These are phyloP conservation scores for Calliphora vomitoria DNA, from an alignment of 2,888 invertebrate species.

Conservation along the genomic window DNA sequence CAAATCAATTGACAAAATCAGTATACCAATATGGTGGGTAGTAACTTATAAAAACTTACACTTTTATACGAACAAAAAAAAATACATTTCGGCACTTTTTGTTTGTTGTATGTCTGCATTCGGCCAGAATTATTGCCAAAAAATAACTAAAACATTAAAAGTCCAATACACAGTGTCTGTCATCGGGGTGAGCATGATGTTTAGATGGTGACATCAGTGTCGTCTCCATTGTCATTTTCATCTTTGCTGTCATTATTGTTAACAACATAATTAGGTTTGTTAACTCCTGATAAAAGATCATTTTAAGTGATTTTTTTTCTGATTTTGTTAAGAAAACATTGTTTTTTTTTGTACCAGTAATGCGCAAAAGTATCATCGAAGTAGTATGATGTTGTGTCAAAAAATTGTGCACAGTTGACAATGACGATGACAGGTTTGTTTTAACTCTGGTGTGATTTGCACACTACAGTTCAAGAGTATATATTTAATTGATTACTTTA, in stretches of 20 bases:
- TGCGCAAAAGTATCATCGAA: not conserved
- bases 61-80: no score
- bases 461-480: not conserved
- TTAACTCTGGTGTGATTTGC: not conserved
- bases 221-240: not conserved
- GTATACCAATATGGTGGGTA: no score
- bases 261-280: conserved; percentile 50
- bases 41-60: no score
- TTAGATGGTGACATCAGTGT: not conserved
- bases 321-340: conserved; percentile 2
- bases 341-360: not conserved
- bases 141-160: no score
- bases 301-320: conserved; percentile 15
- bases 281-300: conserved; percentile 32
- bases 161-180: not conserved
- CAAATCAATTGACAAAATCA: no score
- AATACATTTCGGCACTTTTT: no score
- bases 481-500: no score
- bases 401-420: conserved; percentile 5
- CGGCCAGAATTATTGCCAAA: no score
- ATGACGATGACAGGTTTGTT: conserved; percentile 22
- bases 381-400: not conserved
- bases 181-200: no score
- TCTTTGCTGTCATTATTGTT: conserved; percentile 30
- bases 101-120: no score